These are phyloP conservation scores for Atta cephalotes DNA, from an alignment of 1,140 invertebrate genomes.

Conservation along the genomic window DNA sequence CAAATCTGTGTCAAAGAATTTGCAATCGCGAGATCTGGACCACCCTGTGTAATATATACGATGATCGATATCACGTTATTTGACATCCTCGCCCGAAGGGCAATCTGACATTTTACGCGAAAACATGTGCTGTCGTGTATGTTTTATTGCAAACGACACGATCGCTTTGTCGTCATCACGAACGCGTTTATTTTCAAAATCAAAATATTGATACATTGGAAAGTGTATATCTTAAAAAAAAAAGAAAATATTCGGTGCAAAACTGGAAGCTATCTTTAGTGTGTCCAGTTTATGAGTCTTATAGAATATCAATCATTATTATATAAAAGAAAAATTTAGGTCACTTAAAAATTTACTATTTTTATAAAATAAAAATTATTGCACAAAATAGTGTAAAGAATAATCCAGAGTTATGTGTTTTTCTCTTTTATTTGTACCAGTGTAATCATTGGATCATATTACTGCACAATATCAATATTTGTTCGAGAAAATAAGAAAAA, in stretches of 20 bases:
- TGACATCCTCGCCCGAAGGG: conserved; percentile 13
- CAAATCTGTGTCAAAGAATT: neutral
- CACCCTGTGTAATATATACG: conserved; percentile 8
- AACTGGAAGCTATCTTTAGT: neutral
- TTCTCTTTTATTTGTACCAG: neutral
- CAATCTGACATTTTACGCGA: conserved; percentile 42
- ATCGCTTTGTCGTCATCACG: conserved; percentile 34
- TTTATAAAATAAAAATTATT: neutral
- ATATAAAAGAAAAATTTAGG: neutral
- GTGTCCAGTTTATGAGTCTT: neutral
- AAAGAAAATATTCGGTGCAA: conserved; percentile 26
- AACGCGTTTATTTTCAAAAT: conserved; percentile 44
- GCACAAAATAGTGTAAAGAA: neutral
- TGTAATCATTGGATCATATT: neutral
- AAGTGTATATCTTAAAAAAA: conserved; percentile 1
- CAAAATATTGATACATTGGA: conserved; percentile 7
- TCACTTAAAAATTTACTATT: neutral
- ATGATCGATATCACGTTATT: conserved; percentile 52
- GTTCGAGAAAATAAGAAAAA: neutral
- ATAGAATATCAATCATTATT: neutral
- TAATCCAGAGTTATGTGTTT: neutral
- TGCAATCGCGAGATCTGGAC: neutral
- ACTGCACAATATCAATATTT: neutral
- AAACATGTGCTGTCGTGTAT: conserved; percentile 1
- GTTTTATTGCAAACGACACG: conserved; percentile 23